Evolutionary conservation across 2,888 invertebrate genomes (phyloP).

Genomic region (Parelbella ahira): DNA sequence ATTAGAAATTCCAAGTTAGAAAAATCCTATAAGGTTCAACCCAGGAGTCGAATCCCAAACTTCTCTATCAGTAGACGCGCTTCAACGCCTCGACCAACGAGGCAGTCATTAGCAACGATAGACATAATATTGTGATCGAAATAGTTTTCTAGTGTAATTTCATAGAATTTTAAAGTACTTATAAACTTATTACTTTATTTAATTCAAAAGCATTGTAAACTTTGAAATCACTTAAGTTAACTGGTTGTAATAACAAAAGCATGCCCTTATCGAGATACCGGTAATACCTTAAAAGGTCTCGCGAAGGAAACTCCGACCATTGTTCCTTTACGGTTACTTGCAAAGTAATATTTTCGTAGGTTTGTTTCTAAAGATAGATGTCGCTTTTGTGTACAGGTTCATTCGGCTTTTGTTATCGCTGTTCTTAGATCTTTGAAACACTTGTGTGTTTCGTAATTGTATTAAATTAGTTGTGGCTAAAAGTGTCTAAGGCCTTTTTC

Average conservation of each 20-base stretch:
- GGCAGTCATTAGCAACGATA: too few species aligned
- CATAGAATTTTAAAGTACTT: too few species aligned
- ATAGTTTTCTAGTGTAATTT: too few species aligned
- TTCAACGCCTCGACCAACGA: too few species aligned
- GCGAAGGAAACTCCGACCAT: not conserved
- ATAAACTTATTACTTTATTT: not conserved
- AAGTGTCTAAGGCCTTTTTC: too few species aligned
- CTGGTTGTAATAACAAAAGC: constrained; percentile 2
- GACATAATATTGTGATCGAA: too few species aligned
- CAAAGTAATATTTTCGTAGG: constrained; percentile 8
- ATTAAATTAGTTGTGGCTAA: constrained; percentile 3
- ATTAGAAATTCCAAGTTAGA: too few species aligned
- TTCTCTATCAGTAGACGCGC: too few species aligned
- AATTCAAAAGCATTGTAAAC: too few species aligned
- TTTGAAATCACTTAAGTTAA: not conserved
- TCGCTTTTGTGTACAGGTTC: constrained; percentile 4
- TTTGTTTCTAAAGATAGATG: not conserved
- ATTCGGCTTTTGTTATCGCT: constrained; percentile 3
- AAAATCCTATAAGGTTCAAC: too few species aligned
- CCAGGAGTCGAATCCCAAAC: too few species aligned
- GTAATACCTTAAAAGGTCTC: constrained; percentile 12
- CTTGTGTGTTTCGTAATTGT: constrained; percentile 6
- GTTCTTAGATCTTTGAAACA: not conserved
- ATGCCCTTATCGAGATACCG: constrained; percentile 2
- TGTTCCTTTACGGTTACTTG: constrained; percentile 4